Base-by-base conservation (phyloP, 23 tunicate species). In the Diplosoma virens region DNA sequence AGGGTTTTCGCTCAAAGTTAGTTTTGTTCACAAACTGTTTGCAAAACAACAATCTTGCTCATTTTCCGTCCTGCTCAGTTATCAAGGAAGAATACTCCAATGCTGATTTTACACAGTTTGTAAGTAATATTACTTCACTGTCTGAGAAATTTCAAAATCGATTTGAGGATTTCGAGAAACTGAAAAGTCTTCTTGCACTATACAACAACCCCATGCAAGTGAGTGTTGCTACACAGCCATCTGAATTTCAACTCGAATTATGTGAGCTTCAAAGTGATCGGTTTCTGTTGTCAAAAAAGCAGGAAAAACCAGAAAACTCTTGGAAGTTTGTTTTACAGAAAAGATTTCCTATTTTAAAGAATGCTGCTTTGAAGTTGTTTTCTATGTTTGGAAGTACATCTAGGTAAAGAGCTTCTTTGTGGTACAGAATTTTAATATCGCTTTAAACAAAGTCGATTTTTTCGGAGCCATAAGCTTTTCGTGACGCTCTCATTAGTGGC, bases 371-470 rank as follows among this genome's bases (percentile, higher is more conserved):
- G 25, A 36, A 68, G 75, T 22, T 68, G 54, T 68, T 21, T 26
- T 68, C 54, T 53, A 68, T 68, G 53, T 68, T 68, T 36, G 54
- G 75, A 37, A 37, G 75, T 68, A 68, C n/a, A n/a, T n/a, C n/a
- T n/a, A n/a, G n/a, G n/a, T n/a, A n/a, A n/a, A n/a, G n/a, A n/a
- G n/a, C n/a, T n/a, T n/a, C n/a, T n/a, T n/a, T n/a, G n/a, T n/a
- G n/a, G n/a, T n/a, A n/a, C n/a, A n/a, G n/a, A n/a, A n/a, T n/a
- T n/a, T n/a, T n/a, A n/a, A n/a, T n/a, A n/a, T n/a, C n/a, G n/a
- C n/a, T n/a, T n/a, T n/a, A n/a, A n/a, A n/a, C n/a, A n/a, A n/a
- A n/a, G n/a, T n/a, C n/a, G n/a, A n/a, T n/a, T n/a, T n/a, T n/a
- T n/a, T n/a, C n/a, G n/a, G n/a, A n/a, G n/a, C n/a, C n/a, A n/a